A percentile compares a stretch with the other conserved stretches of the same genome.
phyloP scores from a whole-genome alignment of 92 coral and sea anemone genomes.

The Plumapathes pennacea region DNA sequence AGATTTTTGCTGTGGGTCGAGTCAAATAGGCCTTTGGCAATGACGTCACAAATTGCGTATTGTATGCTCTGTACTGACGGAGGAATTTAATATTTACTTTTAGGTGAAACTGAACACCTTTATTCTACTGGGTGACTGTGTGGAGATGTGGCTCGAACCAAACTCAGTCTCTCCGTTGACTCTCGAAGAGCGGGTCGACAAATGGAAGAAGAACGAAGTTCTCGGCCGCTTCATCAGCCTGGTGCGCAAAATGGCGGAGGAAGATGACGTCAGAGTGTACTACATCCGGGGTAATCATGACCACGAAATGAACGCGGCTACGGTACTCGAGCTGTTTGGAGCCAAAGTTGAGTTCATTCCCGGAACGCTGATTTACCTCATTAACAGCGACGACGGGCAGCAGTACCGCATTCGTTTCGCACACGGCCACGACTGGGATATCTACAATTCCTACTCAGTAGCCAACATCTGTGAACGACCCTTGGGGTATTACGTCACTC shows the following conservation, averaged over 20 bases:
- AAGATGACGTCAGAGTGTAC: slow-evolving; percentile 38
- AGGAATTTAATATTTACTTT: too few relatives aligned
- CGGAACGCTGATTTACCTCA: slow-evolving; percentile 30
- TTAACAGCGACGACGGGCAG: slow-evolving; percentile 23
- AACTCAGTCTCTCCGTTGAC: slow-evolving; percentile 4
- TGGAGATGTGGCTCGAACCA: slow-evolving; percentile 39
- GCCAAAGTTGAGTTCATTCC: slow-evolving; percentile 27
- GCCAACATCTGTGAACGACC: slow-evolving; percentile 13
- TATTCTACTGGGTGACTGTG: slow-evolving; percentile 15
- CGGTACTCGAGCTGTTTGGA: slow-evolving; percentile 1
- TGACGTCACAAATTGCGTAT: too few relatives aligned
- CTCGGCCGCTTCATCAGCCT: slow-evolving; percentile 7
- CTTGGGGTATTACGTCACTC: slow-evolving; percentile 37
- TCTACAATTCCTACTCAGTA: slow-evolving; percentile 32
- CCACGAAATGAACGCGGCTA: slow-evolving; percentile 18
- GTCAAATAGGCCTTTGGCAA: too few relatives aligned
- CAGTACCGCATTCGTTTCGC: slow-evolving; percentile 43
- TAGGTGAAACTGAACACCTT: slow-evolving; percentile 29
- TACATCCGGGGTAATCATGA: slow-evolving; percentile 41
- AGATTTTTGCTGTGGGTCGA: too few relatives aligned
- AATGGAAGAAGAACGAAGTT: slow-evolving; percentile 12
- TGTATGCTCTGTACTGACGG: too few relatives aligned
- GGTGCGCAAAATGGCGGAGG: slow-evolving; percentile 25
- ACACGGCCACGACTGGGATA: slow-evolving; percentile 54
- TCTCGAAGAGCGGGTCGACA: slow-evolving; percentile 7